Conservation (phyloP, 2,113 vertebrate genomes). For the Neomonachus schauinslandi region DNA sequence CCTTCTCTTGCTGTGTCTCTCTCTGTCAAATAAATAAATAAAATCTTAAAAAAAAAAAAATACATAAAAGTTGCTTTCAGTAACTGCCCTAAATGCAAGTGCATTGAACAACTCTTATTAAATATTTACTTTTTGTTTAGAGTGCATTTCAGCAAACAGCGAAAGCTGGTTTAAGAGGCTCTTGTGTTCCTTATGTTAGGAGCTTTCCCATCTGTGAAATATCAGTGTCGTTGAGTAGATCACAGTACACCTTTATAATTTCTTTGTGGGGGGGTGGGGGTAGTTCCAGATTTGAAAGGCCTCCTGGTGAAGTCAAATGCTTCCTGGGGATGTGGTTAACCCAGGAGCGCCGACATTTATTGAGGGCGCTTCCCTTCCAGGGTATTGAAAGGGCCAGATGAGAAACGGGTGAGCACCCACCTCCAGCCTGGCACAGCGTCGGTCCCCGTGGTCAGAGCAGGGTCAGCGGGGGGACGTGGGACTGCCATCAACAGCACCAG, state of each 20-base stretch:
- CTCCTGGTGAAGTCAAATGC: neutral
- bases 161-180: neutral
- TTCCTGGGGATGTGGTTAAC: neutral
- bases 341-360: neutral
- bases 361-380: rapidly evolving
- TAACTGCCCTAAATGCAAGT: neutral
- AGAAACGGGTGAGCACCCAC: rapidly evolving
- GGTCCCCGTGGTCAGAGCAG: neutral
- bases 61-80: neutral
- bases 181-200: neutral
- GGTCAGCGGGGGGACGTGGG: neutral
- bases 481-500: neutral
- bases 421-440: rapidly evolving
- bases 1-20: too few relatives aligned
- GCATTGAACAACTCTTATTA: neutral
- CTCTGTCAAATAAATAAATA: too few relatives aligned
- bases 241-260: neutral
- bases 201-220: neutral
- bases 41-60: too few relatives aligned
- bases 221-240: rapidly evolving
- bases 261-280: neutral
- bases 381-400: neutral
- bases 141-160: neutral
- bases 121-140: neutral
- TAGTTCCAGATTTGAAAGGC: neutral